Evolutionary conservation across 1,140 invertebrate species (phyloP), one percentile per base, ranked within the genome.

Genomic region (Scaptomyza graminum): DNA sequence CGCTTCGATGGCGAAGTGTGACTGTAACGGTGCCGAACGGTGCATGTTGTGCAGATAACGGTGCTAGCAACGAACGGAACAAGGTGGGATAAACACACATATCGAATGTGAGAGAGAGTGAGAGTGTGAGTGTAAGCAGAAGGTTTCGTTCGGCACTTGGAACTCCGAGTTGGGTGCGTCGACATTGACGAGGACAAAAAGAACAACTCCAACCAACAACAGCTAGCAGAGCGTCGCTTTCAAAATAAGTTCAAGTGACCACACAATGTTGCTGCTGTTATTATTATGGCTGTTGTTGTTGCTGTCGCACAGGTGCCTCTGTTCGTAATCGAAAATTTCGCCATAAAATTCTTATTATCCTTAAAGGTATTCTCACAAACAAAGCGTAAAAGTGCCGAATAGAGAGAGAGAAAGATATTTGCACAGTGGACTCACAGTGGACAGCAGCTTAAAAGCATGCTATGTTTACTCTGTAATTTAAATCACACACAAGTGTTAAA

Each of bases 21-120:
- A 85, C 81, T 85, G 76, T 85, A 77, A 82, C 79, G 70, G 43
- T 47, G 62, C 76, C 78, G 79, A 85, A 85, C 52, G 70, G 70
- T 77, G 74, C 51, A 85, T 74, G 62, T 41, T 41, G 70, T 66
- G 71, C 72, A 85, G 81, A 84, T 85, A 80, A 79, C 71, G 47
- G 51, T 44, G 54, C 31, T 63, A 60, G 56, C 25, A 22, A 18
- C 39, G 50, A 43, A 39, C 56, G 25, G 47, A 34, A 5, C 37
- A 41, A n/a, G 37, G 56, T 11, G 16, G n/a, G 22, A n/a, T 6
- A n/a, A 3, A 41, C 12, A 34, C n/a, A 43, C 22, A n/a, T 13
- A 16, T 15, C 9, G 47, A 6, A n/a, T 9, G 6, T 6, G 12
- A 18, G 34, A 7, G 28, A 61, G 46, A 68, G 51, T 44, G 55